Evolutionary conservation across 2,888 invertebrate genomes (phyloP).

Genomic region (Mythimna ferrago): DNA sequence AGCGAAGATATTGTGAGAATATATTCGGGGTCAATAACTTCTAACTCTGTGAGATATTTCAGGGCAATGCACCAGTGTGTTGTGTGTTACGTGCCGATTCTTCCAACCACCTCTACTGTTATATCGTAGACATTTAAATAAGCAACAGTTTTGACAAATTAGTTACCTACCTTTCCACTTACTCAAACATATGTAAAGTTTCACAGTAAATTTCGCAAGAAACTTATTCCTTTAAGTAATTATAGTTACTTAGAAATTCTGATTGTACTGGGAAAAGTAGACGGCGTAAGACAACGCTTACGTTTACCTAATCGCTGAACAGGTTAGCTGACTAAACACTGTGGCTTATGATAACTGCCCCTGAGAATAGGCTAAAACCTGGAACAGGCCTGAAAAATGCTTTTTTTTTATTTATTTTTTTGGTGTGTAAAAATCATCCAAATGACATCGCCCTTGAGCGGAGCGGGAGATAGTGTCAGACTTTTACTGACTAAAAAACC

Average conservation of each 20-base stretch:
- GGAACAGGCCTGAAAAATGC: too few species aligned
- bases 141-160: not conserved
- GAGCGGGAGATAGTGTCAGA: too few species aligned
- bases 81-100: not conserved
- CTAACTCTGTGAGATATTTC: not conserved
- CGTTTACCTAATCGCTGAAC: too few species aligned
- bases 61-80: constrained; percentile 1
- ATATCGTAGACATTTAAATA: not conserved
- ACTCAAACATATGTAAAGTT: not conserved
- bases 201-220: not conserved
- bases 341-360: not conserved
- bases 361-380: not conserved
- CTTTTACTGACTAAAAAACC: too few species aligned
- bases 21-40: constrained; percentile 13
- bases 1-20: not conserved
- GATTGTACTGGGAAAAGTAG: too few species aligned
- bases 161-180: not conserved
- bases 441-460: too few species aligned
- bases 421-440: too few species aligned
- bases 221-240: constrained; percentile 3
- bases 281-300: too few species aligned
- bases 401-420: too few species aligned
- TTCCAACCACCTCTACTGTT: not conserved
- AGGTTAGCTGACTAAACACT: too few species aligned
- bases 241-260: too few species aligned